Evolutionary conservation across 2,797 vertebrate species (phyloP).

Genomic region (Aphelocoma californica): DNA sequence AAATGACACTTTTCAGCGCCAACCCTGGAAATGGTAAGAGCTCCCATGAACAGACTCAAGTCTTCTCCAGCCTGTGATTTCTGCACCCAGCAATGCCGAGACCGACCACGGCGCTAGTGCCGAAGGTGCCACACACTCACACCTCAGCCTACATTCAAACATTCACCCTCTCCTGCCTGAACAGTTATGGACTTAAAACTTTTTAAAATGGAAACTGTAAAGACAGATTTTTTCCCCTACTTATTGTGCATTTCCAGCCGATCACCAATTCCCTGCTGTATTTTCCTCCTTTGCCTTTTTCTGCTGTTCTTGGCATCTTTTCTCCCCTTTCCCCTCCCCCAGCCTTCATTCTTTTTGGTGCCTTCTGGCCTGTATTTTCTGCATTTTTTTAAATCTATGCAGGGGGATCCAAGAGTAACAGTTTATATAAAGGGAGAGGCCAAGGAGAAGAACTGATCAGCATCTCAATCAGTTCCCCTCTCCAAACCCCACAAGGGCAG

Average conservation of each 20-base stretch:
- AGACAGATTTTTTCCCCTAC: neutral
- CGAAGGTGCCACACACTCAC: accelerated
- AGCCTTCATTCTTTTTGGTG: neutral
- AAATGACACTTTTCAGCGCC: neutral
- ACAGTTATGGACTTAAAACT: neutral
- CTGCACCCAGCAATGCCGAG: neutral
- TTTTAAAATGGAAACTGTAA: neutral
- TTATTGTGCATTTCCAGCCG: neutral
- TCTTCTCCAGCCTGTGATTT: neutral
- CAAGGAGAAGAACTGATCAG: conserved; percentile 15
- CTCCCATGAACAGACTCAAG: neutral
- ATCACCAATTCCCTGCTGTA: neutral
- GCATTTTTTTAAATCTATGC: neutral
- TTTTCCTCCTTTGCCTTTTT: conserved; percentile 16
- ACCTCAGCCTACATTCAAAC: neutral
- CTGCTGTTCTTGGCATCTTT: conserved; percentile 43
- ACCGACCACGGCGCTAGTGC: accelerated
- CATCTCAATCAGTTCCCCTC: conserved; percentile 21
- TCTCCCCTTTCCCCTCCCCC: neutral
- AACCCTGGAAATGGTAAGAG: neutral
- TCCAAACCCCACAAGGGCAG: neutral
- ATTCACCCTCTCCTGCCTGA: neutral
- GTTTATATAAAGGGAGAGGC: conserved; percentile 39
- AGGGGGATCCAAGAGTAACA: conserved; percentile 51
- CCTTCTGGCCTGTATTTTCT: conserved; percentile 42